Percentiles rank a stretch among this genome's conserved stretches.
Conservation (phyloP, 2,888 invertebrate genomes). For the Dermolepida albohirtum region DNA sequence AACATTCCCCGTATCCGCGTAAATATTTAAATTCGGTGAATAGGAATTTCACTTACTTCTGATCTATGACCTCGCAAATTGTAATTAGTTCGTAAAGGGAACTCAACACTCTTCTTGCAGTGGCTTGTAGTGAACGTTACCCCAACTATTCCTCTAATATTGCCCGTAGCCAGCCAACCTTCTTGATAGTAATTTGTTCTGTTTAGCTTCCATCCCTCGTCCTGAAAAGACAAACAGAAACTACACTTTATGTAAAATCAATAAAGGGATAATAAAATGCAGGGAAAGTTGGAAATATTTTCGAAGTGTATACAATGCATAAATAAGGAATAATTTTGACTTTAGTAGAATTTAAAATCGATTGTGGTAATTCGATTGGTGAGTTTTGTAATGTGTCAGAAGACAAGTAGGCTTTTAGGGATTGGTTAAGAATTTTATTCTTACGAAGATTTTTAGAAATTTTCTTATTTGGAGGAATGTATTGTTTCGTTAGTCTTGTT, state of each 20-base stretch:
- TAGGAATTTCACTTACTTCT: conserved; percentile 76
- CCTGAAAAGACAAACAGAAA: conserved; percentile 69
- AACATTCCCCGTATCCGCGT: too few species aligned
- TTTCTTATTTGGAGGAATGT: too few species aligned
- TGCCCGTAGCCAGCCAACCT: conserved; percentile 97
- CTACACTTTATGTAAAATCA: background rate
- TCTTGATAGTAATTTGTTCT: conserved; percentile 96
- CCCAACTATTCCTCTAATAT: conserved; percentile 93
- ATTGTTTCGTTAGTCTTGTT: too few species aligned
- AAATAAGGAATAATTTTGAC: too few species aligned
- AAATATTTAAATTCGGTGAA: background rate
- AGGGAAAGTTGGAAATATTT: too few species aligned
- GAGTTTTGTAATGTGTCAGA: too few species aligned
- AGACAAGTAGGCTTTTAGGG: too few species aligned
- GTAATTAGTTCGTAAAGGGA: conserved; percentile 93
- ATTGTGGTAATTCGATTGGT: too few species aligned
- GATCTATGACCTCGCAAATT: conserved; percentile 96
- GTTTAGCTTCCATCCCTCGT: conserved; percentile 96
- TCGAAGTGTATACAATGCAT: too few species aligned
- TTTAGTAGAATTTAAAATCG: too few species aligned
- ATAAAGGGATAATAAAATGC: background rate
- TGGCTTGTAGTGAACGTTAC: conserved; percentile 97
- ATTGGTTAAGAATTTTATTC: too few species aligned
- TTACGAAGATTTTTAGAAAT: too few species aligned
- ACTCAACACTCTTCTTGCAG: conserved; percentile 86